These are phyloP conservation scores for Andrena hattorfiana DNA, from an alignment of 2,888 invertebrate genomes.

Conservation along the genomic window DNA sequence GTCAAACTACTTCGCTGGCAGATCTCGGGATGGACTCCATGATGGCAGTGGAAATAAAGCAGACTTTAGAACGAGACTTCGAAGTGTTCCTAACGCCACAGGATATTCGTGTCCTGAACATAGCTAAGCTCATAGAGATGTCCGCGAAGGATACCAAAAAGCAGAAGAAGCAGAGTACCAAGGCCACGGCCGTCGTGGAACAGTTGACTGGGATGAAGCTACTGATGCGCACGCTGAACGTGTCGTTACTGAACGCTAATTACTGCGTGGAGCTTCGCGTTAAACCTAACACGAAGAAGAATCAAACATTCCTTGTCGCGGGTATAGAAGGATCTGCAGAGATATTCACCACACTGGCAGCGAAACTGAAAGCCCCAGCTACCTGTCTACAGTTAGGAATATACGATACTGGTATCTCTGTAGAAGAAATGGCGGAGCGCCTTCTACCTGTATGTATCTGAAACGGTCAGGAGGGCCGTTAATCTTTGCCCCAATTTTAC, in stretches of 20 bases:
- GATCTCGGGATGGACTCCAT: conserved; percentile 99
- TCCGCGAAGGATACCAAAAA: conserved; percentile 54
- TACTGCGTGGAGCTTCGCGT: conserved; percentile 68
- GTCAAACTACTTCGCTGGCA: conserved; percentile 91
- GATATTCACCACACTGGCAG: conserved; percentile 78
- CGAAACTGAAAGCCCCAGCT: conserved; percentile 80
- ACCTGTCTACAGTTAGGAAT: conserved; percentile 74
- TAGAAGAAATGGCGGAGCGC: conserved; percentile 42
- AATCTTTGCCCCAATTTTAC: background rate
- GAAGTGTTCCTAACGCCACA: conserved; percentile 94
- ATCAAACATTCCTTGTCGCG: conserved; percentile 81
- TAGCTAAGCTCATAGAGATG: conserved; percentile 88
- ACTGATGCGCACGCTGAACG: conserved; percentile 58
- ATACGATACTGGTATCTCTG: background rate
- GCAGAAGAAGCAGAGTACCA: background rate
- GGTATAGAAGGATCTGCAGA: conserved; percentile 83
- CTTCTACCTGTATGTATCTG: conserved; percentile 49
- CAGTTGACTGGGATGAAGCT: conserved; percentile 19
- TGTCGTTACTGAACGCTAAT: conserved; percentile 21
- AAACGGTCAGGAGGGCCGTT: background rate
- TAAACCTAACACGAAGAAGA: conserved; percentile 50
- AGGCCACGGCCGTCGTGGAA: background rate
- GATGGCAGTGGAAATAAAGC: conserved; percentile 98
- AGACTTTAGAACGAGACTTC: conserved; percentile 95
- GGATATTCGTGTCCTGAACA: conserved; percentile 93